Percentiles rank a stretch among this genome's conserved stretches.
These are phyloP conservation scores for Strigamia transsilvanica DNA, from an alignment of 2,888 invertebrate genomes.

Conservation along the genomic window DNA sequence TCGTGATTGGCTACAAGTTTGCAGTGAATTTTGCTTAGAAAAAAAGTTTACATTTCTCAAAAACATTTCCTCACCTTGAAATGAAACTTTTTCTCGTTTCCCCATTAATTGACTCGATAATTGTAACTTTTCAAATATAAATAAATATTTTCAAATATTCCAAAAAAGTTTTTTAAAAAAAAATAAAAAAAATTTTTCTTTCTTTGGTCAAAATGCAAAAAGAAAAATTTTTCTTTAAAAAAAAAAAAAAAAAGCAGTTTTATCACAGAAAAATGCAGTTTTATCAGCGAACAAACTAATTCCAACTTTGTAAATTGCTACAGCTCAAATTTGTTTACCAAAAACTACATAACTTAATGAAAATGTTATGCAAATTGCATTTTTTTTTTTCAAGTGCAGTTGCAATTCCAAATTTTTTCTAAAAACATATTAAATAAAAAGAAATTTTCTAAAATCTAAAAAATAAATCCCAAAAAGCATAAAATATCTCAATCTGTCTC, in stretches of 20 bases:
- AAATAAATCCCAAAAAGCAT: not conserved
- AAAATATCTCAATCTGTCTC: constrained; percentile 14
- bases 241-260: not conserved
- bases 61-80: no score
- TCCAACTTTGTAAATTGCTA: not conserved
- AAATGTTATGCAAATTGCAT: not conserved
- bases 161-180: no score
- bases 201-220: not conserved
- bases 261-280: not conserved
- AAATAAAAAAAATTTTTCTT: no score
- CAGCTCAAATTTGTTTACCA: not conserved
- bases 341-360: not conserved
- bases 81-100: no score
- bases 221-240: not conserved
- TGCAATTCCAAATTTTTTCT: no score
- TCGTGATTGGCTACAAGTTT: not conserved
- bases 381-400: not conserved
- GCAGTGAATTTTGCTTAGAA: not conserved
- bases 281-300: not conserved
- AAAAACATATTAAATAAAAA: not conserved
- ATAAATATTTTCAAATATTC: no score
- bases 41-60: no score
- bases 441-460: not conserved
- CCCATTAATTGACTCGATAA: no score
- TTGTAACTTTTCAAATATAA: no score